Evolutionary conservation across 2,888 invertebrate genomes (phyloP).

Genomic region (Andrena dorsata): DNA sequence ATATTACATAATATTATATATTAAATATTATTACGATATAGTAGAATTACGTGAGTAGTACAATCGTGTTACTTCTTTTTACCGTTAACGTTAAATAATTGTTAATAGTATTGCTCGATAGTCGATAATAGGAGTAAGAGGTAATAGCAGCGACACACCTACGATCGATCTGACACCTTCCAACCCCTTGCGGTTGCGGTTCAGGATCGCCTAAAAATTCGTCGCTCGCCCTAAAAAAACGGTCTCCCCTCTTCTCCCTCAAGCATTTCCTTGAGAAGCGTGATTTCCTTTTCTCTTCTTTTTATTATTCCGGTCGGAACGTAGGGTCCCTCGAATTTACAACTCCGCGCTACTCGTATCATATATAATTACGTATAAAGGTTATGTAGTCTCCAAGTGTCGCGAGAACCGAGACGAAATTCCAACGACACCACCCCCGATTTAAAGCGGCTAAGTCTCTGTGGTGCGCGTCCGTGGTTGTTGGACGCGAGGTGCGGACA

Average conservation of each 20-base stretch:
- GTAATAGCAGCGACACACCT: conserved; percentile 29
- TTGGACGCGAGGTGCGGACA: conserved; percentile 25
- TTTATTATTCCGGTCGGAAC: conserved; percentile 16
- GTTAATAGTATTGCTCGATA: conserved; percentile 55
- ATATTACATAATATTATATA: conserved; percentile 66
- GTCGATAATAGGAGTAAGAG: conserved; percentile 50
- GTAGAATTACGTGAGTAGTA: conserved; percentile 50
- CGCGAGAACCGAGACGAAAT: conserved; percentile 56
- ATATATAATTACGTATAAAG: conserved; percentile 17
- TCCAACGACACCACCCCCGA: conserved; percentile 54
- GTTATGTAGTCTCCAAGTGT: conserved; percentile 26
- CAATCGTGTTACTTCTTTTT: conserved; percentile 18
- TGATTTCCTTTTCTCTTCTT: not conserved
- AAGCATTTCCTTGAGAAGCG: conserved; percentile 47
- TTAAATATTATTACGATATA: conserved; percentile 55
- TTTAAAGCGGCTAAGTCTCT: conserved; percentile 73
- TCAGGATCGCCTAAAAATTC: conserved; percentile 25
- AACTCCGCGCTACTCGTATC: not conserved
- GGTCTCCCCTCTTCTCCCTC: not conserved
- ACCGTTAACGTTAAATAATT: conserved; percentile 48
- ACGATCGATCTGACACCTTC: not conserved
- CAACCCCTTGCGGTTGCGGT: not conserved
- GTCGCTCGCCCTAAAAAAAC: conserved; percentile 2
- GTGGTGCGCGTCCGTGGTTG: conserved; percentile 61
- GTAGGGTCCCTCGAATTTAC: conserved; percentile 25